Base-by-base conservation (phyloP, 53 echinoderm and acorn worm species). In the Echinometra lucunter region DNA sequence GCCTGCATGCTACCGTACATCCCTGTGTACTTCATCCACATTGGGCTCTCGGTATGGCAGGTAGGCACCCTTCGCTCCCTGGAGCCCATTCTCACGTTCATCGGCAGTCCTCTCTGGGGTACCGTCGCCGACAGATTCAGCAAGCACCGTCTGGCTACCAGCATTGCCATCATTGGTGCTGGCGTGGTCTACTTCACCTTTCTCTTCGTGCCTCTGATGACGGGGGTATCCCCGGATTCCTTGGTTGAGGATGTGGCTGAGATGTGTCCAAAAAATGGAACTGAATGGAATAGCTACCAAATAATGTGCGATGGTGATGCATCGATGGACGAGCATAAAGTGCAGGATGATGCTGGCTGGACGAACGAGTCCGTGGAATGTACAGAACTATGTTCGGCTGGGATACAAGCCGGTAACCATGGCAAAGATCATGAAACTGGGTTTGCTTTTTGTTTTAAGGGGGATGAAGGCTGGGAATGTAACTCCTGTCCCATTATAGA, bases 61-160 rank as follows among this genome's bases (percentile, higher is more conserved):
- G 97, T 96, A n/a, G 98, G 97, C 10, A 94, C 97, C 66, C 92
- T 98, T 85, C 93, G 97, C 12, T 96, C 97, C 75, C 66, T 98
- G 44, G 98, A 98, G 28, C 98, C 98, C 0, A 56, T 94, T 56
- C 81, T 97, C 10, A 92, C 94, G 45, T 98, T 98, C 88, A 19
- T 97, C 37, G 89, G 95, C 74, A 96, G 96, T 66, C 98, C 98
- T 6, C 34, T 97, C n/a, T 97, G 97, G 96, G 98, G 98, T 4
- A 75, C 95, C 16, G 49, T 97, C 30, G 96, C 97, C 0, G 98
- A 98, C 94, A 97, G 96, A 44, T 96, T 82, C 95, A 95, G 97
- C 96, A 97, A 97, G 93, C 98, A 98, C 69, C 96, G 95, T 37
- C 53, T 95, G 23, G 95, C 96, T 17, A 93, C 97, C 40, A 60